Evolutionary conservation across 37 sponge, comb jelly and placozoan species (phyloP).

Genomic region (Beroe forskalii): DNA sequence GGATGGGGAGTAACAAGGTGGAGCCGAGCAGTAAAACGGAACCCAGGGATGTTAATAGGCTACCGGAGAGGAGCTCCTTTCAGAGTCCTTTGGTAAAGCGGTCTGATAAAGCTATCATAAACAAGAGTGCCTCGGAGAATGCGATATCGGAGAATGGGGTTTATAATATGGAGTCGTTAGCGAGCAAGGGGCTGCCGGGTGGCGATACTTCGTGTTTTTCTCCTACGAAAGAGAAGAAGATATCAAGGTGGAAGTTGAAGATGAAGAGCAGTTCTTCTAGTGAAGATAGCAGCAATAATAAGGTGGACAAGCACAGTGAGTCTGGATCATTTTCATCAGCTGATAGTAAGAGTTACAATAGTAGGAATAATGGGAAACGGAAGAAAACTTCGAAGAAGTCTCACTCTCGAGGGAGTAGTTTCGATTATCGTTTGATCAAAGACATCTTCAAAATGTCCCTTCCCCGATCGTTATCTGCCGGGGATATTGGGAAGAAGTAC

Average conservation of each 20-base stretch:
- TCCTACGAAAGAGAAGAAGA: constrained; percentile 11
- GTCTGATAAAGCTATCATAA: not conserved
- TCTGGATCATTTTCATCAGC: not conserved
- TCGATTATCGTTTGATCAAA: constrained; percentile 20
- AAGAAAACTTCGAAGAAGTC: constrained; percentile 8
- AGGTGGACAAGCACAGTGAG: not conserved
- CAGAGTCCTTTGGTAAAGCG: constrained; percentile 25
- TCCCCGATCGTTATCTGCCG: not conserved
- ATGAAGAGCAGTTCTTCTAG: not conserved
- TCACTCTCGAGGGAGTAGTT: constrained; percentile 20
- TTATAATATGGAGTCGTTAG: not conserved
- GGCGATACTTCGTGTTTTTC: not conserved
- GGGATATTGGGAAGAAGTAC: constrained; percentile 43
- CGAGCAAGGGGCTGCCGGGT: not conserved
- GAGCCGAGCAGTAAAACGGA: not conserved
- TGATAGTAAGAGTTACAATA: not conserved
- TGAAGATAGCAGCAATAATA: not conserved
- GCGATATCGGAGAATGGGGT: not conserved
- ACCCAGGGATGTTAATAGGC: too few relatives aligned
- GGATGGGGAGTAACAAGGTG: not conserved
- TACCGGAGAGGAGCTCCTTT: not conserved
- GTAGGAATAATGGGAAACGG: not conserved
- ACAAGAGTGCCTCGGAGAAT: not conserved
- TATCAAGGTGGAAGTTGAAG: constrained; percentile 6
- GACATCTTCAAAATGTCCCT: constrained; percentile 43